Base-by-base conservation (phyloP, 2,113 vertebrate genomes). In the Himantopus leucocephalus region DNA sequence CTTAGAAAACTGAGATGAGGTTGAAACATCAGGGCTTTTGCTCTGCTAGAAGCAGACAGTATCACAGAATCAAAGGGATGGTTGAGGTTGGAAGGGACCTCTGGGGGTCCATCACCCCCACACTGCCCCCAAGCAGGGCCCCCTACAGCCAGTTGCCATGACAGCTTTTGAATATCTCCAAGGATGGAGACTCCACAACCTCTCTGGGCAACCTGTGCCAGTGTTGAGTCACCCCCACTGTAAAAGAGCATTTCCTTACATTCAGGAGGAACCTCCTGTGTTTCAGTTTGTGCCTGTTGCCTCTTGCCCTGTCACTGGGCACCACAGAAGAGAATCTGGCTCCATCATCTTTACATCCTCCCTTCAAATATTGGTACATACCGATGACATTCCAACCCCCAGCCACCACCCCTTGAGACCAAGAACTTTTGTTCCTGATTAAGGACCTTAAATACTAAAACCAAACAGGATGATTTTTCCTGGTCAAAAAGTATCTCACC, bases 351-450 rank as follows among this genome's bases (percentile, higher is more conserved):
- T 48, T 32, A 15, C 12, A 7, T 7, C 37, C n/a, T 70, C 23
- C 14, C 30, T n/a, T 68, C 48, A 45, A 20, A 27, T 45, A 66
- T 27, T 35, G 26, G 27, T 34, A 45, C 23, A 37, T 12, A 35
- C 5, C 1, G 0, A 23, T 8, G 37, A 34, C 10, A 22, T 19
- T 56, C 10, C 35, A 62, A 16, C 60, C 8, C 7, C 20, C 43
- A 39, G 39, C 39, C 39, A 39, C 39, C 39, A 21, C 1, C 8
- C 22, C 45, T 11, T 10, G 26, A 27, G 22, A 32, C 22, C 37
- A 67, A 67, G 23, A 39, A 20, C n/a, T 67, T 83, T 21, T 47
- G 9, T 29, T 66, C 16, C 43, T 23, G 19, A 32, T 22, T 48
- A 9, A 30, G 9, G 41, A 41, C 35, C 35, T 53, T 53, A 67